A percentile compares a stretch with the other conserved stretches of the same genome.
Evolutionary conservation across 2,888 invertebrate species (phyloP).

Genomic region (Drosophila barbarae): DNA sequence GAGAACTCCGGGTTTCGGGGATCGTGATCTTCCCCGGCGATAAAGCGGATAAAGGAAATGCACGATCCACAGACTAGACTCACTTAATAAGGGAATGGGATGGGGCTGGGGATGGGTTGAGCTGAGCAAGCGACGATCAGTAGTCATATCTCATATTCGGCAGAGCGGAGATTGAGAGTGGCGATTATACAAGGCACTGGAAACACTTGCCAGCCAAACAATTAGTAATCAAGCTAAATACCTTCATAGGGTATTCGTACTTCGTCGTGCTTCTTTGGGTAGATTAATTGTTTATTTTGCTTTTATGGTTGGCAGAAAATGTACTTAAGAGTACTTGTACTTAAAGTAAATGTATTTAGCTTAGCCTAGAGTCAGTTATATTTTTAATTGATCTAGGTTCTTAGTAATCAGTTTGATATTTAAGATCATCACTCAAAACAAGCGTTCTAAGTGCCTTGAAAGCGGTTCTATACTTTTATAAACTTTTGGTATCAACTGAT

Average conservation of each 20-base stretch:
- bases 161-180: slow-evolving; percentile 12
- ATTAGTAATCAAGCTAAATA: slow-evolving; percentile 16
- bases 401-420: neutral
- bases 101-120: slow-evolving; percentile 1
- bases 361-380: neutral
- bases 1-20: slow-evolving; percentile 5
- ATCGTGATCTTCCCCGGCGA: slow-evolving; percentile 31
- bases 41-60: slow-evolving; percentile 22
- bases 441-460: neutral
- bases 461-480: too few species aligned
- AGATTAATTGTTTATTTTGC: neutral
- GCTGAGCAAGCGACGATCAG: slow-evolving; percentile 11
- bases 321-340: too few species aligned
- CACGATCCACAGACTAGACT: slow-evolving; percentile 19
- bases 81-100: slow-evolving; percentile 18
- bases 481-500: too few species aligned
- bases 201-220: slow-evolving; percentile 1
- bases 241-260: neutral
- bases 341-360: neutral
- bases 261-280: slow-evolving; percentile 10
- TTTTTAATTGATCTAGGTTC: neutral
- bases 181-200: slow-evolving; percentile 10
- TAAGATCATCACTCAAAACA: neutral
- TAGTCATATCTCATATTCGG: slow-evolving; percentile 35
- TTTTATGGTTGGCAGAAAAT: neutral